These are phyloP conservation scores for Dipodomys spectabilis DNA, from an alignment of 2,113 vertebrate species.

Conservation along the genomic window DNA sequence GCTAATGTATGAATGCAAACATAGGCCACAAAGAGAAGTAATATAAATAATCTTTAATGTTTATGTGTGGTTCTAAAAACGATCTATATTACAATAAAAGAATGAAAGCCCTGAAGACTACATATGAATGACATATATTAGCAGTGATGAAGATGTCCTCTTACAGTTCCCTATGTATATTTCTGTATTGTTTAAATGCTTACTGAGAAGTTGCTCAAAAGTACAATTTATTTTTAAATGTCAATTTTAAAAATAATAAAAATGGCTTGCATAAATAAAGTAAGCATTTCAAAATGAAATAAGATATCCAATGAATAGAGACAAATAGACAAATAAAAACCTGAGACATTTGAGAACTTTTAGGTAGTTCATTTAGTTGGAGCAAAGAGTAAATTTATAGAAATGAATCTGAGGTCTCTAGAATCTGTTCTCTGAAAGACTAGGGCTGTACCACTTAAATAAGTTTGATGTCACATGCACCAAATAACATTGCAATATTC, in stretches of 20 bases:
- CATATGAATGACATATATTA: not conserved
- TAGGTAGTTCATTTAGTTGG: not conserved
- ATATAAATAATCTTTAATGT: not conserved
- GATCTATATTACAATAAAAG: not conserved
- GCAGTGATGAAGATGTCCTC: not conserved
- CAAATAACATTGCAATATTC: not conserved
- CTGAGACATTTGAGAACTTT: not conserved
- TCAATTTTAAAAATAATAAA: not conserved
- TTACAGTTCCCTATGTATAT: not conserved
- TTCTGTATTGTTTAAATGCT: not conserved
- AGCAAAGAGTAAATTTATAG: not conserved
- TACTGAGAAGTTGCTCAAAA: not conserved
- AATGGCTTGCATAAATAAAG: not conserved
- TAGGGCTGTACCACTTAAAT: not conserved
- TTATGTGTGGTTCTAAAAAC: not conserved
- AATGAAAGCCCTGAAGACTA: not conserved
- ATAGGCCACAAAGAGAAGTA: not conserved
- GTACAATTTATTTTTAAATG: not conserved
- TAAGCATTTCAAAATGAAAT: not conserved
- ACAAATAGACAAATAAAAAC: not conserved
- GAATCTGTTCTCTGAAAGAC: constrained; percentile 1
- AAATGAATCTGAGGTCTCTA: not conserved
- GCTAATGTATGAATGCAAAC: not conserved
- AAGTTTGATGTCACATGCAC: not conserved
- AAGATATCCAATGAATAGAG: not conserved